phyloP scores from a whole-genome alignment of 2,888 invertebrate genomes.

The Amblyteles armatorius region DNA sequence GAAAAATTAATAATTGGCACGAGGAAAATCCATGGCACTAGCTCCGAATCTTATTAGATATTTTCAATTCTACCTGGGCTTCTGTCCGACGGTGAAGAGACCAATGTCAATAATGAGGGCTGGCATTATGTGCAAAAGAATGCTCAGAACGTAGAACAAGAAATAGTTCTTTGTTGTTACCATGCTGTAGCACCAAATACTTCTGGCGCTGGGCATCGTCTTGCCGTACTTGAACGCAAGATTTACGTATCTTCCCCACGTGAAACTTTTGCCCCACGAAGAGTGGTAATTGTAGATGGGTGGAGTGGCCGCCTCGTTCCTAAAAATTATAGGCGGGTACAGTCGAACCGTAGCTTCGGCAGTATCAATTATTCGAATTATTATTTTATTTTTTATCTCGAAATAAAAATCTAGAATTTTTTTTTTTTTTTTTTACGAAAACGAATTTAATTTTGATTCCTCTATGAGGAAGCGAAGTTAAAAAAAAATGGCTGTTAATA shows the following conservation, averaged over 20 bases:
- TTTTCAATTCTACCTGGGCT: constrained; percentile 84
- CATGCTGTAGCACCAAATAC: constrained; percentile 83
- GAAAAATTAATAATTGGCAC: background rate
- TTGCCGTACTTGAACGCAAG: constrained; percentile 81
- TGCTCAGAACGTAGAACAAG: constrained; percentile 83
- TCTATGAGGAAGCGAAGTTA: background rate
- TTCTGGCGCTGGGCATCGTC: constrained; percentile 72
- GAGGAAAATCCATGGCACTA: background rate
- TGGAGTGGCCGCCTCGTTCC: constrained; percentile 79
- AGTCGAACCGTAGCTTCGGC: background rate
- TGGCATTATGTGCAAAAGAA: constrained; percentile 88
- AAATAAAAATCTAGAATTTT: too few relatives aligned
- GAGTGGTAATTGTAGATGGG: constrained; percentile 88
- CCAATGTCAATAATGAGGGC: constrained; percentile 87
- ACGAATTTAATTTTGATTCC: too few relatives aligned
- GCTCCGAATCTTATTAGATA: background rate
- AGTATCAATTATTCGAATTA: background rate
- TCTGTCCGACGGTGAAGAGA: constrained; percentile 85
- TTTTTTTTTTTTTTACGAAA: too few relatives aligned
- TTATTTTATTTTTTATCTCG: background rate
- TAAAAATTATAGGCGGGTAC: constrained; percentile 42
- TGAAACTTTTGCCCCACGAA: constrained; percentile 86
- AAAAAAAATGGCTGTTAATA: background rate
- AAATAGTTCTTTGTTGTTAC: constrained; percentile 85
- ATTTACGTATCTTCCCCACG: constrained; percentile 86